phyloP scores from a whole-genome alignment of 1,140 invertebrate species.

The Bilobella aurantiaca region DNA sequence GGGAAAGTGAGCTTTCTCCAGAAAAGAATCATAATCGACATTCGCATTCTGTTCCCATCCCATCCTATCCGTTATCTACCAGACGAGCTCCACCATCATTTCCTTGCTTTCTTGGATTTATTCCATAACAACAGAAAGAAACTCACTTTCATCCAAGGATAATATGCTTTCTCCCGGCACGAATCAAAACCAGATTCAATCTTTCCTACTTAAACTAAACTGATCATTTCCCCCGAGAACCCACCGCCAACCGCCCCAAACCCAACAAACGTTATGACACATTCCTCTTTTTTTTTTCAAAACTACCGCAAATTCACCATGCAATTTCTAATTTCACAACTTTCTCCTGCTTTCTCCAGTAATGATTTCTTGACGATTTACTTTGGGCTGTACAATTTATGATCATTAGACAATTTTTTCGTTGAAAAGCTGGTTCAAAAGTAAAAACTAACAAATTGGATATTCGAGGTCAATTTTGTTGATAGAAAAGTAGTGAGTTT shows the following conservation, averaged over 20 bases:
- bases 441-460: background rate
- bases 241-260: background rate
- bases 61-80: background rate
- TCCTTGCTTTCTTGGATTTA: background rate
- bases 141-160: background rate
- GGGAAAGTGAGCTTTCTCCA: background rate
- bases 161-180: too few species aligned
- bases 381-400: too few species aligned
- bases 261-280: background rate
- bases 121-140: background rate
- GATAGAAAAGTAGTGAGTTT: background rate
- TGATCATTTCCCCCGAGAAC: background rate
- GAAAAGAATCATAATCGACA: conserved; percentile 6
- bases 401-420: too few species aligned
- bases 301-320: background rate
- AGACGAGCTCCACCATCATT: conserved; percentile 12
- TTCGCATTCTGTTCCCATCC: conserved; percentile 3
- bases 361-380: too few species aligned
- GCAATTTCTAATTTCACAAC: background rate
- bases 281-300: background rate
- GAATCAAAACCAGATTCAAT: conserved; percentile 5
- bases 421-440: background rate
- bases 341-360: too few species aligned
- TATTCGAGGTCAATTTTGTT: too few species aligned
- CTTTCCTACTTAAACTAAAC: background rate